A percentile compares a stretch with the other conserved stretches of the same genome.
Conservation (phyloP, 2,113 vertebrate genomes). For the Crotalus tigris region DNA sequence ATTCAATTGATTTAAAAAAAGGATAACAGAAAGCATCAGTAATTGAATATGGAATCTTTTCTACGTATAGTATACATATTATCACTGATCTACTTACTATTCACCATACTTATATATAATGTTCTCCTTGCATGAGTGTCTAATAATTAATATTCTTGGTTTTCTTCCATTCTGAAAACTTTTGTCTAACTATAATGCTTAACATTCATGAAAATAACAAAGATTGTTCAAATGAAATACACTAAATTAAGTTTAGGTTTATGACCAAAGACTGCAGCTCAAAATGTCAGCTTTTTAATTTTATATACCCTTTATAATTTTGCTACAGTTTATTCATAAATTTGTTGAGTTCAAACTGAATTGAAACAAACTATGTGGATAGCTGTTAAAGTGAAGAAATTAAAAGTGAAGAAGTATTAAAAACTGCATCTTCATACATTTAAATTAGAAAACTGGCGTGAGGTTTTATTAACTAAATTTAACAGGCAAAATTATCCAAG, state of each 20-base stretch:
- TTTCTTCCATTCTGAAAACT: neutral
- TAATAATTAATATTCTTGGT: neutral
- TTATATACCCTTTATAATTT: conserved; percentile 37
- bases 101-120: neutral
- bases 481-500: conserved; percentile 33
- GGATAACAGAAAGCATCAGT: neutral
- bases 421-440: conserved; percentile 64
- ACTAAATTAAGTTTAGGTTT: neutral
- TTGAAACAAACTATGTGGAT: conserved; percentile 51
- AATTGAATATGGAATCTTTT: neutral
- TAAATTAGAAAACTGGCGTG: conserved; percentile 50
- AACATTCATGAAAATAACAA: neutral
- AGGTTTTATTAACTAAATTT: conserved; percentile 58
- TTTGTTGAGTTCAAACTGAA: conserved; percentile 52
- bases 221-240: neutral
- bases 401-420: conserved; percentile 57
- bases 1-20: neutral
- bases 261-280: neutral
- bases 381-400: conserved; percentile 63
- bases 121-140: neutral
- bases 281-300: neutral
- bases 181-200: neutral
- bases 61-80: neutral
- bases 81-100: neutral
- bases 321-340: conserved; percentile 45